These are phyloP conservation scores for Catocala sponsa DNA, from an alignment of 2,888 invertebrate species.

Conservation along the genomic window DNA sequence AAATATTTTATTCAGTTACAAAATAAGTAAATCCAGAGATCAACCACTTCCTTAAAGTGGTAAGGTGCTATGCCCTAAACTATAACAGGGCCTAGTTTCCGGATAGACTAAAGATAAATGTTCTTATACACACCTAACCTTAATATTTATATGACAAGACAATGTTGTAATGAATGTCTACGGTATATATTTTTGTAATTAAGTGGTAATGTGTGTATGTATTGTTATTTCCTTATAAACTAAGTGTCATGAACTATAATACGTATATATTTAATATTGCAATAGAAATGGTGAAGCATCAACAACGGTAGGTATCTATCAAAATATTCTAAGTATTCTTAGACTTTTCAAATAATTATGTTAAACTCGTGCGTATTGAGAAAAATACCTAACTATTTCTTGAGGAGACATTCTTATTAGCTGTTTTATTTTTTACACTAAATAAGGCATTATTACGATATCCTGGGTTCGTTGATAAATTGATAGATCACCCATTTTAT, in stretches of 20 bases:
- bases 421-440: too few relatives aligned
- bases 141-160: constrained; percentile 28
- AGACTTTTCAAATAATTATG: too few relatives aligned
- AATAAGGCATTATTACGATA: too few relatives aligned
- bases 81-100: constrained; percentile 45
- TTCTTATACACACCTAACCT: constrained; percentile 34
- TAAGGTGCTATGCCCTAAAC: constrained; percentile 42
- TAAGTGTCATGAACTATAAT: constrained; percentile 17
- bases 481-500: too few relatives aligned
- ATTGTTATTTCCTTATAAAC: constrained; percentile 32
- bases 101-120: constrained; percentile 30
- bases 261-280: too few relatives aligned
- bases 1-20: constrained; percentile 28
- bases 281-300: too few relatives aligned
- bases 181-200: constrained; percentile 49
- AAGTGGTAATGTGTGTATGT: constrained; percentile 41
- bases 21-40: constrained; percentile 13
- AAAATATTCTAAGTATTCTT: too few relatives aligned
- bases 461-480: too few relatives aligned
- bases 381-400: too few relatives aligned
- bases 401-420: too few relatives aligned
- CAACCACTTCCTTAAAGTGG: constrained; percentile 17
- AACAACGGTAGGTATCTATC: too few relatives aligned
- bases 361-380: too few relatives aligned
- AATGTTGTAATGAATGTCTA: constrained; percentile 42